phyloP scores from a whole-genome alignment of 2,888 invertebrate genomes.

The Nemapogon koenigi region DNA sequence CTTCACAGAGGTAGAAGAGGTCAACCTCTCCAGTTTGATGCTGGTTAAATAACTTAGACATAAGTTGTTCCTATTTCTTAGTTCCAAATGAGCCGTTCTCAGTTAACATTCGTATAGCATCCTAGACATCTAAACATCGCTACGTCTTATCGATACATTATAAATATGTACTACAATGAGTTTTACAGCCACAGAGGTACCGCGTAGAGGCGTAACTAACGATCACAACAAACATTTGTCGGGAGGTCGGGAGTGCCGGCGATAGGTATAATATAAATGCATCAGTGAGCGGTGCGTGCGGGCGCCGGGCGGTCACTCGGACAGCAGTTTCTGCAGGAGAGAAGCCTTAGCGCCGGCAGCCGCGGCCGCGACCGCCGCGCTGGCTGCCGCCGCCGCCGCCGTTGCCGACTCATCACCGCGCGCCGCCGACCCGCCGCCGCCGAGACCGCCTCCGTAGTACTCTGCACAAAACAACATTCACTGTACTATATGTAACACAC shows the following conservation, averaged over 20 bases:
- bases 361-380: conserved; percentile 18
- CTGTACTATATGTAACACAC: no score
- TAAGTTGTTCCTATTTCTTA: no score
- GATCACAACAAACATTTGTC: conserved; percentile 6
- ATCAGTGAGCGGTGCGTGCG: conserved; percentile 22
- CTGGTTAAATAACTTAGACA: no score
- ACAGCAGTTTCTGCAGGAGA: conserved; percentile 84
- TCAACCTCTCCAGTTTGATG: no score
- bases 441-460: conserved; percentile 60
- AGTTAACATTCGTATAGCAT: no score
- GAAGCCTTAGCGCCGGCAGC: conserved; percentile 69
- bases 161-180: conserved; percentile 48
- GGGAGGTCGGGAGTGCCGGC: conserved; percentile 18
- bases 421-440: conserved; percentile 50
- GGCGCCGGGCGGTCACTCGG: conserved; percentile 66
- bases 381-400: conserved; percentile 24
- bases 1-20: no score
- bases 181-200: conserved; percentile 57
- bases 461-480: conserved; percentile 27
- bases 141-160: conserved; percentile 34
- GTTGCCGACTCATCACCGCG: conserved; percentile 26
- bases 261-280: conserved; percentile 46
- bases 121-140: no score
- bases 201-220: conserved; percentile 44
- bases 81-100: no score